Percentiles rank a stretch among this genome's conserved stretches.
These are phyloP conservation scores for Pocillopora grandis DNA, from an alignment of 92 coral and sea anemone species.

Conservation along the genomic window DNA sequence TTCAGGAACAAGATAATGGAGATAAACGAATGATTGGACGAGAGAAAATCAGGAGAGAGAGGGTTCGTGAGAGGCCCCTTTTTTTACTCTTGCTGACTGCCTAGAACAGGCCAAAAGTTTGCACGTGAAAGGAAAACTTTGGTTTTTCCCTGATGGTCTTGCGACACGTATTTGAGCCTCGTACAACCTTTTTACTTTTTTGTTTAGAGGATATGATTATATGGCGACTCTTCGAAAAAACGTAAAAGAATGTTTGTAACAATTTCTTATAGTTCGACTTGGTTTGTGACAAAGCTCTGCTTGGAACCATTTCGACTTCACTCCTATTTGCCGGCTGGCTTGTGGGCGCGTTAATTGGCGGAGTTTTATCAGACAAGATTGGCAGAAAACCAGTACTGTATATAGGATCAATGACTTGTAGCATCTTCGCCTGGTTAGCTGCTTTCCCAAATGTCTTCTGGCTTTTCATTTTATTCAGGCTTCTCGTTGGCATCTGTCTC, in stretches of 20 bases:
- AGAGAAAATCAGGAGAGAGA: no score
- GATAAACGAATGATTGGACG: no score
- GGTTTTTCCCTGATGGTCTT: no score
- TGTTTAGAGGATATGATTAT: no score
- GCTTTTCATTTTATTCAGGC: slow-evolving; percentile 69
- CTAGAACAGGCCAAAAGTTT: no score
- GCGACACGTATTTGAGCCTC: no score
- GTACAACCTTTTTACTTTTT: no score
- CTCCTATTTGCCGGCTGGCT: slow-evolving; percentile 76
- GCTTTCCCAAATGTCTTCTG: slow-evolving; percentile 80
- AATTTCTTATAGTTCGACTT: slow-evolving; percentile 62
- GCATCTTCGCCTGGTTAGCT: slow-evolving; percentile 57
- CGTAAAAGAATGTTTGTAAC: neutral
- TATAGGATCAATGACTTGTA: slow-evolving; percentile 38
- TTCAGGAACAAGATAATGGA: no score
- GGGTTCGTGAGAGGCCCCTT: no score
- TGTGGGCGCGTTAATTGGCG: slow-evolving; percentile 57
- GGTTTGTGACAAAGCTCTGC: slow-evolving; percentile 75
- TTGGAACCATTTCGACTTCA: slow-evolving; percentile 75
- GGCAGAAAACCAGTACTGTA: slow-evolving; percentile 73
- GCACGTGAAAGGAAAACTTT: no score
- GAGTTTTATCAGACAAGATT: slow-evolving; percentile 74
- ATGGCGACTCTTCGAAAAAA: neutral
- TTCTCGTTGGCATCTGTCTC: slow-evolving; percentile 69
- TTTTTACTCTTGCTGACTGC: no score